phyloP scores from a whole-genome alignment of 2,888 invertebrate species.

The Ectobius pallidus region DNA sequence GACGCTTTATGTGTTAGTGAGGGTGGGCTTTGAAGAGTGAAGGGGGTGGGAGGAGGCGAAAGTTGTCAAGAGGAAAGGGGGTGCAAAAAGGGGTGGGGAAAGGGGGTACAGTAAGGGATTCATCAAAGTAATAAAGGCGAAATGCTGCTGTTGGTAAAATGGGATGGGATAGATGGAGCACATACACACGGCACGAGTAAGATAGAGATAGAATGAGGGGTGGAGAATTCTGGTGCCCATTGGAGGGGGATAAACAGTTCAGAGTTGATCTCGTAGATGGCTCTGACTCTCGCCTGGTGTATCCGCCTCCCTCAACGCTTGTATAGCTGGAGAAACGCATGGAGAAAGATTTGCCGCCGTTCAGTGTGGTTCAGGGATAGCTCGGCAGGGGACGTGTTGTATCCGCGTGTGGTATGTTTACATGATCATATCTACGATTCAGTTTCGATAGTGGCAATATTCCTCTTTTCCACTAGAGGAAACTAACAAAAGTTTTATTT shows the following conservation, averaged over 20 bases:
- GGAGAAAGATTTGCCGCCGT: background rate
- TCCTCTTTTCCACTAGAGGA: no score
- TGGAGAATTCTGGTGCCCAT: background rate
- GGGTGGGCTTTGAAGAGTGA: conserved; percentile 29
- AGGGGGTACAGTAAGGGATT: conserved; percentile 34
- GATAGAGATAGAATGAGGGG: conserved; percentile 14
- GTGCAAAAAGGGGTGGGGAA: conserved; percentile 22
- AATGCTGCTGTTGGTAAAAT: conserved; percentile 27
- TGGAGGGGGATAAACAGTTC: conserved; percentile 21
- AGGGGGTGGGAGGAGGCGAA: conserved; percentile 14
- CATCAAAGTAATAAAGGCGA: conserved; percentile 46
- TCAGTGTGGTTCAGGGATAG: conserved; percentile 6
- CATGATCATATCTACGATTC: background rate
- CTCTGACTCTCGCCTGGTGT: conserved; percentile 2
- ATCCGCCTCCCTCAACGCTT: conserved; percentile 17
- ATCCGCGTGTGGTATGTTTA: background rate
- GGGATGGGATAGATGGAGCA: conserved; percentile 12
- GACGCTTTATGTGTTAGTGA: conserved; percentile 32
- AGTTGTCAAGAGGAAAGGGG: conserved; percentile 22
- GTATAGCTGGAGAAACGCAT: conserved; percentile 1
- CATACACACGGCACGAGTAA: background rate
- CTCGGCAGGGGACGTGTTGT: background rate
- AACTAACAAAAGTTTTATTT: no score
- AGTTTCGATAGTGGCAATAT: no score
- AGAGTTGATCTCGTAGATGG: conserved; percentile 24